Percentiles rank a stretch among this genome's conserved stretches.
phyloP scores from a whole-genome alignment of 2,797 vertebrate species.

The Pseudotriccus pelzelni region DNA sequence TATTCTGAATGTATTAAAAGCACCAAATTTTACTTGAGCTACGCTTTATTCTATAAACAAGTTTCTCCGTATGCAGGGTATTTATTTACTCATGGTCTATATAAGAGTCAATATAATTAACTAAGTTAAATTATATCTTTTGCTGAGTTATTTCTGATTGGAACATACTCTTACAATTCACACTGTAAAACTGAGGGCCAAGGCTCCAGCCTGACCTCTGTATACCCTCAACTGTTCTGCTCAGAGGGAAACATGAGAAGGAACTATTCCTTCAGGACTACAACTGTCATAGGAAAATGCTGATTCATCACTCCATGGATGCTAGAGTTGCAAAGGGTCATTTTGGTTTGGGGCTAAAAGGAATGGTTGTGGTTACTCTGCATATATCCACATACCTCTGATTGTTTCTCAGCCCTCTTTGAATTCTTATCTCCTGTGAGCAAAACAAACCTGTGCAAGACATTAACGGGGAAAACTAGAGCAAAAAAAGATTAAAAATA shows the following conservation, averaged over 20 bases:
- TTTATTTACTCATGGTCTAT: conserved; percentile 30
- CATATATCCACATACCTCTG: neutral
- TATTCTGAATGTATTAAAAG: conserved; percentile 64
- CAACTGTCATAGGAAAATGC: conserved; percentile 34
- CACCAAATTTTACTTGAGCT: conserved; percentile 55
- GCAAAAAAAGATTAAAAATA: neutral
- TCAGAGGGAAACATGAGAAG: conserved; percentile 43
- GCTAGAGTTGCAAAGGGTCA: conserved; percentile 32
- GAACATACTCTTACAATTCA: neutral
- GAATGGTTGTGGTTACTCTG: conserved; percentile 31
- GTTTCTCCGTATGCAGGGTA: neutral
- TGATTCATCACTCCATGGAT: conserved; percentile 44
- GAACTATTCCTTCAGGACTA: conserved; percentile 25
- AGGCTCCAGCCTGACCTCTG: conserved; percentile 27
- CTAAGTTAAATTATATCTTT: conserved; percentile 21
- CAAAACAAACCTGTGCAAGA: neutral
- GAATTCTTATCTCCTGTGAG: neutral
- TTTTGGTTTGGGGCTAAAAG: conserved; percentile 26
- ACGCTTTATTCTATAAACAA: conserved; percentile 38
- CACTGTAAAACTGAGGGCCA: conserved; percentile 11
- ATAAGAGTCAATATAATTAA: conserved; percentile 52
- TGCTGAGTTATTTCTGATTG: conserved; percentile 25
- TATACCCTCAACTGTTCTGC: conserved; percentile 14
- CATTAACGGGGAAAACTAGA: neutral
- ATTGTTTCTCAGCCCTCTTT: neutral